Percentiles rank a stretch among this genome's conserved stretches.
phyloP scores from a whole-genome alignment of 2,888 invertebrate species.

The Parnassius apollo region DNA sequence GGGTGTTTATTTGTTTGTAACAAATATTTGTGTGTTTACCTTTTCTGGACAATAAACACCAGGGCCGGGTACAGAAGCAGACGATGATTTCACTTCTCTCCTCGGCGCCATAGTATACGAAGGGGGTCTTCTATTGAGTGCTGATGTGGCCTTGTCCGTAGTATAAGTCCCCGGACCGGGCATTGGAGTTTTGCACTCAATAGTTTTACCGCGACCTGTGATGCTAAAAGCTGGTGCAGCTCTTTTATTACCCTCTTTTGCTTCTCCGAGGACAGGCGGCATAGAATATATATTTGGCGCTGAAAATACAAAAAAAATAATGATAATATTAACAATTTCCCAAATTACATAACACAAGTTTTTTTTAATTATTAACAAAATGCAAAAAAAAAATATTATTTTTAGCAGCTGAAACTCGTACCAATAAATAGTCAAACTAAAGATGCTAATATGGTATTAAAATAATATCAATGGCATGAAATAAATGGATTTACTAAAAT shows the following conservation, averaged over 20 bases:
- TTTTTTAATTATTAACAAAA: not conserved
- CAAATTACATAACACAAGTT: not conserved
- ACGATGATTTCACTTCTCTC: conserved; percentile 58
- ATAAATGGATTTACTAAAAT: too few relatives aligned
- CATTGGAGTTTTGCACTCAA: conserved; percentile 65
- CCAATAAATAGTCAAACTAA: too few relatives aligned
- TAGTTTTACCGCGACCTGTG: conserved; percentile 88
- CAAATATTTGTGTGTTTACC: conserved; percentile 41
- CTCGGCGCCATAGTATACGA: conserved; percentile 91
- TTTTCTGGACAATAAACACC: conserved; percentile 86
- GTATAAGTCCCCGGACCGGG: conserved; percentile 92
- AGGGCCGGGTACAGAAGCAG: conserved; percentile 78
- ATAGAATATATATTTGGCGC: conserved; percentile 95
- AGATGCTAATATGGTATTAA: too few relatives aligned
- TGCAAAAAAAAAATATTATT: too few relatives aligned
- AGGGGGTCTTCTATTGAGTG: conserved; percentile 82
- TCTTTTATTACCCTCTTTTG: conserved; percentile 77
- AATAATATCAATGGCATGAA: too few relatives aligned
- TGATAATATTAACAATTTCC: not conserved
- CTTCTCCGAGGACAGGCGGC: conserved; percentile 86
- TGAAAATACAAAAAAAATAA: conserved; percentile 54
- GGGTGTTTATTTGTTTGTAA: too few relatives aligned
- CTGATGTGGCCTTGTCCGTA: conserved; percentile 78
- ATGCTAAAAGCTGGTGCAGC: conserved; percentile 95
- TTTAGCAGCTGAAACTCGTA: too few relatives aligned